Percentiles rank a stretch among this genome's conserved stretches.
These are phyloP conservation scores for Corythornis cristatus DNA, from an alignment of 2,113 vertebrate species.

Conservation along the genomic window DNA sequence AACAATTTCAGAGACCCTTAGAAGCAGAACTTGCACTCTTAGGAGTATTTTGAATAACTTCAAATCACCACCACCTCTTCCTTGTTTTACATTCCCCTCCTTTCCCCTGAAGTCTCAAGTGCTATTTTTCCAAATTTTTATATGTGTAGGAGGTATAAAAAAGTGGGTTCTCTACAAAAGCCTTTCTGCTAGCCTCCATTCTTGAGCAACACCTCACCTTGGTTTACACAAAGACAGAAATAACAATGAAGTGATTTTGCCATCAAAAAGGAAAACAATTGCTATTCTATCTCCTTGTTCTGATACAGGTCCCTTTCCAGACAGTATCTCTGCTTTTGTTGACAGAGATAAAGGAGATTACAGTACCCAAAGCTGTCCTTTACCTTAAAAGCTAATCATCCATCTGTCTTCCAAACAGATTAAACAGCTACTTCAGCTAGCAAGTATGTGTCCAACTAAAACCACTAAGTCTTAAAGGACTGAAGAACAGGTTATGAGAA, in stretches of 20 bases:
- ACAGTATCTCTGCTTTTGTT: neutral
- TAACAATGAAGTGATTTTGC: neutral
- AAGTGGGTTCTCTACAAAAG: neutral
- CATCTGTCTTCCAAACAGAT: neutral
- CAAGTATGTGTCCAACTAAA: neutral
- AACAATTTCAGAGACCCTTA: neutral
- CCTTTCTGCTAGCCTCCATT: neutral
- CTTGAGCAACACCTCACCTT: neutral
- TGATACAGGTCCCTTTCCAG: neutral
- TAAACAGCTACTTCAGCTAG: neutral
- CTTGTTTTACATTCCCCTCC: neutral
- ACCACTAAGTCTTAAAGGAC: neutral
- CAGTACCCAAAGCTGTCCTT: neutral
- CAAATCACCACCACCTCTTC: neutral
- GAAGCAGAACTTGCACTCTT: neutral
- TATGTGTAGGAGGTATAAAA: too few species aligned
- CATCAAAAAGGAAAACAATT: neutral
- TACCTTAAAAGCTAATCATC: neutral
- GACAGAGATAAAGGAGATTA: neutral
- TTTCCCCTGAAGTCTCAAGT: neutral
- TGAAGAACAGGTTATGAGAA: neutral
- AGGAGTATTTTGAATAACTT: neutral
- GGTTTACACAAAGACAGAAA: neutral
- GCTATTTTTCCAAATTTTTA: neutral
- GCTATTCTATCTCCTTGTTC: neutral